Evolutionary conservation across 1,140 invertebrate genomes (phyloP).

Genomic region (Plutomurus gul): DNA sequence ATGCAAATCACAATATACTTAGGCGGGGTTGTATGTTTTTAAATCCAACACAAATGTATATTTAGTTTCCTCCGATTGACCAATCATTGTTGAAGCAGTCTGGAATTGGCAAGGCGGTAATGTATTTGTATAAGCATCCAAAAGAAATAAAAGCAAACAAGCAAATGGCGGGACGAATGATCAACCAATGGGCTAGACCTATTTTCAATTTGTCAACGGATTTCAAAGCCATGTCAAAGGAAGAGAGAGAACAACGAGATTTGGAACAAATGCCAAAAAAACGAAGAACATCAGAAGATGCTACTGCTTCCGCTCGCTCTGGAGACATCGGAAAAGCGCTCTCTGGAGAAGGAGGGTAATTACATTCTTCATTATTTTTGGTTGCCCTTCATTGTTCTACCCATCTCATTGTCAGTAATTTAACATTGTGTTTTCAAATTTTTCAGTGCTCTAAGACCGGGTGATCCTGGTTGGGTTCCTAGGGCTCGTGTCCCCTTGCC

Average conservation of each 20-base stretch:
- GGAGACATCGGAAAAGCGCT: conserved; percentile 67
- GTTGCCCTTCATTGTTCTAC: no score
- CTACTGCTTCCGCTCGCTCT: conserved; percentile 43
- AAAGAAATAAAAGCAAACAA: conserved; percentile 95
- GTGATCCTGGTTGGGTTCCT: conserved; percentile 92
- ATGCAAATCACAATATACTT: no score
- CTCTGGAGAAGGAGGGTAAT: conserved; percentile 66
- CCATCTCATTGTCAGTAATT: conserved; percentile 18
- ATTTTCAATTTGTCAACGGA: conserved; percentile 96
- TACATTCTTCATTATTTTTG: no score
- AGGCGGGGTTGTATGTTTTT: background rate
- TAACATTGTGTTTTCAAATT: background rate
- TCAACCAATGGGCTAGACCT: conserved; percentile 89
- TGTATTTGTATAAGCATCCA: conserved; percentile 99
- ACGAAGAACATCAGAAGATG: conserved; percentile 62
- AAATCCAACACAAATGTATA: conserved; percentile 48
- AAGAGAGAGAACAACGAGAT: conserved; percentile 88
- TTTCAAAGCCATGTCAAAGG: conserved; percentile 84
- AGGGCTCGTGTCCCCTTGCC: conserved; percentile 92
- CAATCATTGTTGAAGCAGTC: conserved; percentile 89
- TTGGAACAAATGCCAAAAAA: conserved; percentile 81
- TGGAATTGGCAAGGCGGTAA: conserved; percentile 96
- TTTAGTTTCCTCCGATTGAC: conserved; percentile 87
- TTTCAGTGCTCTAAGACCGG: conserved; percentile 72
- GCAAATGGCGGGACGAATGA: conserved; percentile 85